phyloP scores from a whole-genome alignment of 1,140 invertebrate genomes.

The Drosophila erecta region DNA sequence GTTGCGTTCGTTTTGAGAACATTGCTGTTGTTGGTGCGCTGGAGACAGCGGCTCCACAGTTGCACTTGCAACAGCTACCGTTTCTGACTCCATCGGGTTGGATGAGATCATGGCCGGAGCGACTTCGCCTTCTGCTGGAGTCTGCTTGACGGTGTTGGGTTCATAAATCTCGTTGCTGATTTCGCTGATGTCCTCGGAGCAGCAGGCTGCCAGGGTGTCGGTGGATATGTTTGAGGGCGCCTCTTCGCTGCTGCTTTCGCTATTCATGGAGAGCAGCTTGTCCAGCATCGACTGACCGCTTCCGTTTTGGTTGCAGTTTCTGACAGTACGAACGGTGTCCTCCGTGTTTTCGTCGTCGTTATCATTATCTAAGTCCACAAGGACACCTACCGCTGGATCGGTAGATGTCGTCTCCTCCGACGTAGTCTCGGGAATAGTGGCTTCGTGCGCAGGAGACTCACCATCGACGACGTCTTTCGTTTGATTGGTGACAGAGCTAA shows the following conservation, averaged over 20 bases:
- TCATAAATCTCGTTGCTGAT: slow-evolving; percentile 74
- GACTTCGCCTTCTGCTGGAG: slow-evolving; percentile 11
- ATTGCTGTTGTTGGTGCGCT: slow-evolving; percentile 56
- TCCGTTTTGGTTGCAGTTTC: slow-evolving; percentile 43
- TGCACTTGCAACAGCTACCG: background rate
- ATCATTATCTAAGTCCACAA: slow-evolving; percentile 70
- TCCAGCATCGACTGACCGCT: slow-evolving; percentile 80
- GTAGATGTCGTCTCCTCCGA: slow-evolving; percentile 1
- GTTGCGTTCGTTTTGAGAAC: slow-evolving; percentile 78
- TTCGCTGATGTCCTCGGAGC: slow-evolving; percentile 78
- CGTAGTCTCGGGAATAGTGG: slow-evolving; percentile 5
- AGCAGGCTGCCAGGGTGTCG: slow-evolving; percentile 76
- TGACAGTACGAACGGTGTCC: slow-evolving; percentile 75
- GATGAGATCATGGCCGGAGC: slow-evolving; percentile 1
- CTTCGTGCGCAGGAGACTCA: slow-evolving; percentile 1
- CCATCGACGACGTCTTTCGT: slow-evolving; percentile 15
- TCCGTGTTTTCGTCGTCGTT: slow-evolving; percentile 79
- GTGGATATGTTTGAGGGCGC: slow-evolving; percentile 77
- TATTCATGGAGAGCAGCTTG: slow-evolving; percentile 81
- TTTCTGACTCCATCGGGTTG: slow-evolving; percentile 3
- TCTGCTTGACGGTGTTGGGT: slow-evolving; percentile 12
- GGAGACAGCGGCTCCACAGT: slow-evolving; percentile 48
- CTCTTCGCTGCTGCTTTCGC: slow-evolving; percentile 79
- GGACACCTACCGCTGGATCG: slow-evolving; percentile 37
- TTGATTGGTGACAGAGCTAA: background rate